phyloP scores from a whole-genome alignment of 2,888 invertebrate genomes.

The Scaeva pyrastri region DNA sequence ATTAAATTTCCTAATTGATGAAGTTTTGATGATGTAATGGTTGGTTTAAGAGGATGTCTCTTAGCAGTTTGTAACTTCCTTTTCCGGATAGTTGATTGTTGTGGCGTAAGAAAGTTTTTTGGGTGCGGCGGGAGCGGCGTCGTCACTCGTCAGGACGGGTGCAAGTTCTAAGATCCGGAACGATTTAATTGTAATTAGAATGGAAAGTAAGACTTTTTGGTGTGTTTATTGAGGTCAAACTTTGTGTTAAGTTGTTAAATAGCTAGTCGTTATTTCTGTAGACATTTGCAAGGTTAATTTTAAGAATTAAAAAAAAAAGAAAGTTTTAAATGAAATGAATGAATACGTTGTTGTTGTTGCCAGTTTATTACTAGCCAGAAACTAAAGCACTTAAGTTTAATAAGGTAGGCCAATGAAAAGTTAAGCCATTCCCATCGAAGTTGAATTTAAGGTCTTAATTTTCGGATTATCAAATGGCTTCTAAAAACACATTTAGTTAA shows the following conservation, averaged over 20 bases:
- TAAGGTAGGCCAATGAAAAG: no score
- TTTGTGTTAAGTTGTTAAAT: constrained; percentile 36
- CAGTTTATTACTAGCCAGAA: no score
- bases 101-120: constrained; percentile 36
- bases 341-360: not conserved
- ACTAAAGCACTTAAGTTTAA: no score
- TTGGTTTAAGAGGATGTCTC: constrained; percentile 38
- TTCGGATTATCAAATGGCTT: no score
- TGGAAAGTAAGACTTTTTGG: constrained; percentile 27
- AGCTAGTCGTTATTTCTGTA: not conserved
- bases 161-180: constrained; percentile 19
- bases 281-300: not conserved
- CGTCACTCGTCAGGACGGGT: no score
- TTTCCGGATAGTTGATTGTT: constrained; percentile 42
- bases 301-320: not conserved
- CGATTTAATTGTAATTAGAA: constrained; percentile 54
- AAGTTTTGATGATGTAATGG: constrained; percentile 66
- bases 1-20: constrained; percentile 67
- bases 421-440: no score
- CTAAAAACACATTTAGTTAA: no score
- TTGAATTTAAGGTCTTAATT: no score
- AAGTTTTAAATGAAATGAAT: not conserved
- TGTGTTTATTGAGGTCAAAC: constrained; percentile 53
- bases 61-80: constrained; percentile 41
- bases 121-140: no score